A percentile compares a stretch with the other conserved stretches of the same genome.
Conservation (phyloP, 1,140 invertebrate genomes). For the Asobara japonica region DNA sequence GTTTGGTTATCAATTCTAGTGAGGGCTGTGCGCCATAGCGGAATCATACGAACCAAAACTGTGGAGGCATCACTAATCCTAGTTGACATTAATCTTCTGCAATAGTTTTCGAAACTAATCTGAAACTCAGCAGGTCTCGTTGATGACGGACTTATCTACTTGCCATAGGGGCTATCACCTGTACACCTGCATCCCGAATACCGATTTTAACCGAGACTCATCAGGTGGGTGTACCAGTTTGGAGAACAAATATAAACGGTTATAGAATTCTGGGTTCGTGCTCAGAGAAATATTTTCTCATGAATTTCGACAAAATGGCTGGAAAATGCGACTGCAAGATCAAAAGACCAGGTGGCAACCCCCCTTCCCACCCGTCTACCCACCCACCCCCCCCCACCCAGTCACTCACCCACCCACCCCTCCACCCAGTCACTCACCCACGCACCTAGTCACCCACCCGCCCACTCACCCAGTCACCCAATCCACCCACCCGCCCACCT, state of each 20-base stretch:
- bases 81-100: conserved; percentile 30
- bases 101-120: conserved; percentile 37
- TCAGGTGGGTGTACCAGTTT: not conserved
- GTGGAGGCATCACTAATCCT: not conserved
- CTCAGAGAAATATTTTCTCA: too few species aligned
- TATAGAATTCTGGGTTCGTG: not conserved
- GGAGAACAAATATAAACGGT: not conserved
- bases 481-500: too few species aligned
- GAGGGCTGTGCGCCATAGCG: too few species aligned
- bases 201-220: not conserved
- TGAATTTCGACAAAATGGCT: too few species aligned
- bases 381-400: too few species aligned
- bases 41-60: not conserved
- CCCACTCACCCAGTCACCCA: too few species aligned
- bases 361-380: too few species aligned
- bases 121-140: conserved; percentile 24
- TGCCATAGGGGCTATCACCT: not conserved
- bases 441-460: too few species aligned
- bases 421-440: too few species aligned
- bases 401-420: too few species aligned
- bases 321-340: too few species aligned
- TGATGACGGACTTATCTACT: not conserved
- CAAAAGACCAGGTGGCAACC: too few species aligned
- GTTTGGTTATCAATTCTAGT: not conserved
- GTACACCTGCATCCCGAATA: not conserved